Evolutionary conservation across 2,888 invertebrate genomes (phyloP).

Genomic region (Dyspetes luteomarginatus): DNA sequence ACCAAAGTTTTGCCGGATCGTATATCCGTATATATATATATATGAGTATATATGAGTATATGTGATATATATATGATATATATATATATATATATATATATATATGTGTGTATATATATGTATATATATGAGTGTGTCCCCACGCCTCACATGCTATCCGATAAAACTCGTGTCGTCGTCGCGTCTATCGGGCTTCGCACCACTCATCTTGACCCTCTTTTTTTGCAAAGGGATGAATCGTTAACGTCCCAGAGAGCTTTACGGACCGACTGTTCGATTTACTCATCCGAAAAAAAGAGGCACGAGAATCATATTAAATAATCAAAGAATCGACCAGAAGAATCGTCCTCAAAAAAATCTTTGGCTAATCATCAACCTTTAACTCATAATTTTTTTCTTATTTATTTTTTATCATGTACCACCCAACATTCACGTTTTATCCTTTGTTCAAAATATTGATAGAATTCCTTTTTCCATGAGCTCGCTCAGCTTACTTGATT

Average conservation of each 20-base stretch:
- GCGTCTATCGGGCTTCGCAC: slow-evolving; percentile 69
- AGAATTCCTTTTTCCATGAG: too few species aligned
- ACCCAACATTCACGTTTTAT: too few species aligned
- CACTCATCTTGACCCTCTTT: slow-evolving; percentile 73
- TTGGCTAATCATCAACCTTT: too few species aligned
- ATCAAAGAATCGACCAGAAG: not conserved
- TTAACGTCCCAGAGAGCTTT: slow-evolving; percentile 34
- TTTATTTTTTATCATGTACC: not conserved
- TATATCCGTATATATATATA: slow-evolving; percentile 17
- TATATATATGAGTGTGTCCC: slow-evolving; percentile 22
- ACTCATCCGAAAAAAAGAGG: not conserved
- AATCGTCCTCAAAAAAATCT: not conserved
- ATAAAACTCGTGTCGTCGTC: slow-evolving; percentile 69
- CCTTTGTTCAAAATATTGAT: too few species aligned
- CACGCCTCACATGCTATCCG: slow-evolving; percentile 65
- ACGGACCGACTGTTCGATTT: not conserved
- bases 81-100: slow-evolving; percentile 14
- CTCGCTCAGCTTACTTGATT: too few species aligned
- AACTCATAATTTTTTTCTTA: not conserved
- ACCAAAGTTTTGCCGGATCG: slow-evolving; percentile 29
- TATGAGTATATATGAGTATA: not conserved
- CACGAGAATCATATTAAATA: not conserved
- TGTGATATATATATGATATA: slow-evolving; percentile 1
- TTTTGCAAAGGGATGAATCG: slow-evolving; percentile 58
- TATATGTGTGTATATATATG: not conserved